Evolutionary conservation across 2,797 vertebrate genomes (phyloP).

Genomic region (Yasuhikotakia modesta): DNA sequence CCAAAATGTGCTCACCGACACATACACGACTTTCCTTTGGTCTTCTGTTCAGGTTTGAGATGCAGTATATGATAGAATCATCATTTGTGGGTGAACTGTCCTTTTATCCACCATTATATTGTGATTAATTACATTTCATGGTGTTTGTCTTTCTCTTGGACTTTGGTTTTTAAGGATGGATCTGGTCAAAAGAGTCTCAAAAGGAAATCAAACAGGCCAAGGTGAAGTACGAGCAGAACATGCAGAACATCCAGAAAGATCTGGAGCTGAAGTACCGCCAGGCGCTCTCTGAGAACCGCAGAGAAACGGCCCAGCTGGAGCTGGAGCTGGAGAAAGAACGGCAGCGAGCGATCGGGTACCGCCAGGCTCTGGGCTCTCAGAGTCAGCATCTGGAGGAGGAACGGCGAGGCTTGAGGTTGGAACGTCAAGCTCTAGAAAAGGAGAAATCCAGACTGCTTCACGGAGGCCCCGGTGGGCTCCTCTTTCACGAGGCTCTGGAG

Average conservation of each 20-base stretch:
- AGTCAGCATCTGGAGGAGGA: no score
- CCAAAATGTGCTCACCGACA: not conserved
- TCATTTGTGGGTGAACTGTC: no score
- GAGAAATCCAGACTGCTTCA: conserved; percentile 78
- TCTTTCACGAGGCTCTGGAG: conserved; percentile 75
- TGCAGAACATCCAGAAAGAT: conserved; percentile 76
- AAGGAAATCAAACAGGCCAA: conserved; percentile 86
- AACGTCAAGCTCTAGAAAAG: conserved; percentile 67
- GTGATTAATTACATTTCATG: not conserved
- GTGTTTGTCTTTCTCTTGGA: not conserved
- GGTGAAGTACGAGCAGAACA: conserved; percentile 76
- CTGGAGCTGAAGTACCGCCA: conserved; percentile 86
- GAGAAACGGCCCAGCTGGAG: conserved; percentile 82
- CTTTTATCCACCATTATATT: not conserved
- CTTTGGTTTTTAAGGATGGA: conserved; percentile 83
- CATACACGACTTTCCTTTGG: no score
- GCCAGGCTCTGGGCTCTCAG: no score
- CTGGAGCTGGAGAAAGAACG: conserved; percentile 84
- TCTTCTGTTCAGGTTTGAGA: no score
- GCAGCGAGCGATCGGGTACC: no score
- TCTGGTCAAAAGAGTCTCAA: conserved; percentile 92
- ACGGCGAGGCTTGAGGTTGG: no score
- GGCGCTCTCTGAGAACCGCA: conserved; percentile 81
- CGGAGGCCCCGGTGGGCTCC: conserved; percentile 71
- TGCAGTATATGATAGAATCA: no score